Evolutionary conservation across 2,797 vertebrate genomes (phyloP), one percentile per base, ranked within the genome.

Genomic region (Pristis pectinata): DNA sequence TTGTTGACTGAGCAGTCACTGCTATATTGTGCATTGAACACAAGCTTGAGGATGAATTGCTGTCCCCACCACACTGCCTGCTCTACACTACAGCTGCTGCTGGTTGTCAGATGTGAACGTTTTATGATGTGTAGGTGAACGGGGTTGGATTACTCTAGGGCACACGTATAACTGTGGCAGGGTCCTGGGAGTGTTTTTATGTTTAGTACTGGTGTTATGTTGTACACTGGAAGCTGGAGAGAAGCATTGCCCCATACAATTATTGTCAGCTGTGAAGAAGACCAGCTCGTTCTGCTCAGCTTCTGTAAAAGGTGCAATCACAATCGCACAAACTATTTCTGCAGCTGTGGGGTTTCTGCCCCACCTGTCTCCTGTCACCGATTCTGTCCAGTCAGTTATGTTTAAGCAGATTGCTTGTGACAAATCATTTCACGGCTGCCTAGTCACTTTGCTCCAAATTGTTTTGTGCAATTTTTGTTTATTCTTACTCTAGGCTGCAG

Each of bases 381-480:
- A 76, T 34, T 76, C 92, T 76, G 92, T 67, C 87, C 19, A 91
- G 87, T 91, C 87, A 91, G 9, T 91, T 64, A 24, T 24, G 87
- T 41, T 91, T 91, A 91, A 91, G 87, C 64, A 76, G 30, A 76
- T 76, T 94, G 30, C 30, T 74, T 67, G 30, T 49, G 92, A 94
- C 70, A 53, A 76, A 94, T 94, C 92, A 94, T n/a, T 94, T 72
- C 72, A 53, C 72, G 70, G 27, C 49, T 94, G 44, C 70, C 44
- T 30, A 70, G 67, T 76, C 67, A 53, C 44, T 94, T 91, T 76
- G 44, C 24, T 72, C 92, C 92, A 93, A 91, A 91, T 41, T 91
- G 37, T 91, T 41, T 41, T 37, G 70, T 30, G 15, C 5, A 44
- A 22, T 49, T 76, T 44, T 76, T 94, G 44, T 94, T 94, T 76